These are phyloP conservation scores for Apolygus lucorum DNA, from an alignment of 1,140 invertebrate species.

Conservation along the genomic window DNA sequence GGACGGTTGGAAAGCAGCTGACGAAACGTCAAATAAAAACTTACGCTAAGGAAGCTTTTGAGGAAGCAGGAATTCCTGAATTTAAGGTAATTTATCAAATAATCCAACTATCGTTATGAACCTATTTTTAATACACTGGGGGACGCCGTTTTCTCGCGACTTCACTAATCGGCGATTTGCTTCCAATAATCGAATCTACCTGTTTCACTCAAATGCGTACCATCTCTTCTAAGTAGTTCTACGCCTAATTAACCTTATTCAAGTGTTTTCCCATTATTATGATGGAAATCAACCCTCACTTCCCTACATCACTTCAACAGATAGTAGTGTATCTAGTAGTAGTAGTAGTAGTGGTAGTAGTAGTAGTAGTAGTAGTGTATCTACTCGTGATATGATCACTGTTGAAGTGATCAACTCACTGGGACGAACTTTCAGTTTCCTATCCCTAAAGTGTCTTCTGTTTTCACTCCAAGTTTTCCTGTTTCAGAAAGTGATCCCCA, in stretches of 20 bases:
- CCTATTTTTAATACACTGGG: not conserved
- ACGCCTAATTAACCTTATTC: no score
- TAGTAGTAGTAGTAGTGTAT: no score
- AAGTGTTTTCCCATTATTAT: not conserved
- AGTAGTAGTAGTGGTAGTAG: no score
- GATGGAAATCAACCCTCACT: no score
- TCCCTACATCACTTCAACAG: no score
- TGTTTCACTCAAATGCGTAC: not conserved
- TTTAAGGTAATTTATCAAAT: not conserved
- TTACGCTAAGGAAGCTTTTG: conserved; percentile 12
- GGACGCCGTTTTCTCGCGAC: not conserved
- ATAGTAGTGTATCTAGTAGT: no score
- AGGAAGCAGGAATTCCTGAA: not conserved
- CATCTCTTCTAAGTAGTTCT: no score
- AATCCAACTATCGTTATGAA: not conserved
- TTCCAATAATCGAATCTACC: not conserved
- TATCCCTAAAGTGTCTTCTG: no score
- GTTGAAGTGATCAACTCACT: no score
- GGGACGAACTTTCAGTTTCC: no score
- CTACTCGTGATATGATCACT: no score
- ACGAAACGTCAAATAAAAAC: not conserved
- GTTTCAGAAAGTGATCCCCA: not conserved
- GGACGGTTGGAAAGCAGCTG: not conserved
- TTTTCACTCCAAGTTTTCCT: no score
- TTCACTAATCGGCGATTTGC: not conserved